Conservation (phyloP, 2,888 invertebrate species). For the Mythimna loreyi region DNA sequence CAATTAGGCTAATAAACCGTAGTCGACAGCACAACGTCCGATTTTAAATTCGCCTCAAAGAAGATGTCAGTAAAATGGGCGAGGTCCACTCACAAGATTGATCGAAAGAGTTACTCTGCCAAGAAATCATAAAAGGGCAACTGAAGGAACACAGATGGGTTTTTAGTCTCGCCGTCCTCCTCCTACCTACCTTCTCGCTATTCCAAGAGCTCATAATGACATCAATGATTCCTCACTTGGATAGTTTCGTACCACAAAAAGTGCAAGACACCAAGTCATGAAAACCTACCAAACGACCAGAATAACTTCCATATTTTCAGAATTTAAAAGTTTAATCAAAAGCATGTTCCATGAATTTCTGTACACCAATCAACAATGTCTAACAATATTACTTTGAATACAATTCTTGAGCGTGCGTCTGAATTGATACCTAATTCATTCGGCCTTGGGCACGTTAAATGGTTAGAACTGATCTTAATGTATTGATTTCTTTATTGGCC, state of each 20-base stretch:
- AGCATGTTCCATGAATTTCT: background rate
- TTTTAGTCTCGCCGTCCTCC: too few species aligned
- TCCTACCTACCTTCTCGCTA: background rate
- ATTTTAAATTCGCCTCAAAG: too few species aligned
- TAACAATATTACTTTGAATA: constrained; percentile 27
- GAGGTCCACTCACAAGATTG: background rate
- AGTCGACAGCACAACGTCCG: too few species aligned
- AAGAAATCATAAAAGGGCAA: background rate
- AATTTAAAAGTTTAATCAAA: background rate
- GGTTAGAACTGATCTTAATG: constrained; percentile 61
- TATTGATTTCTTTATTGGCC: constrained; percentile 61
- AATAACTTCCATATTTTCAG: background rate
- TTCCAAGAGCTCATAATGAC: too few species aligned
- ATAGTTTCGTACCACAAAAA: background rate
- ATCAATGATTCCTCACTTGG: background rate
- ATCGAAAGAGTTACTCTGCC: background rate
- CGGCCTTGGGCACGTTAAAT: constrained; percentile 74
- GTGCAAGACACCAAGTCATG: background rate
- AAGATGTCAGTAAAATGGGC: too few species aligned
- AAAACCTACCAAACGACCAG: background rate
- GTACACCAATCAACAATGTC: constrained; percentile 1
- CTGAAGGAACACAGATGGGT: too few species aligned
- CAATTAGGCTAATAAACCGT: too few species aligned
- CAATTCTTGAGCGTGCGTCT: constrained; percentile 45
- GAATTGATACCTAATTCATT: constrained; percentile 74